phyloP scores from a whole-genome alignment of 2,888 invertebrate genomes.

The Chironomus riparius region DNA sequence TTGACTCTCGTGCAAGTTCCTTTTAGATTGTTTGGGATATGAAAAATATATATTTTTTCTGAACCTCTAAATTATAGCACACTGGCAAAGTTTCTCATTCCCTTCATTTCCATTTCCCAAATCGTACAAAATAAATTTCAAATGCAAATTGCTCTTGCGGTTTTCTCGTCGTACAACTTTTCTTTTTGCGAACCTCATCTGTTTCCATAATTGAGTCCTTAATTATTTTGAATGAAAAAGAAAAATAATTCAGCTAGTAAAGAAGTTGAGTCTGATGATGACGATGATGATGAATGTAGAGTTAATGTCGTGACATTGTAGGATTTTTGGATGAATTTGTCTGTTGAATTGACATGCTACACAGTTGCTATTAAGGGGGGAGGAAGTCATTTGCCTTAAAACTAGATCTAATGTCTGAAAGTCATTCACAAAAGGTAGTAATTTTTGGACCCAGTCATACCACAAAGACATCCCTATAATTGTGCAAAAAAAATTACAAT shows the following conservation, averaged over 20 bases:
- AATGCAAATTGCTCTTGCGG: constrained; percentile 11
- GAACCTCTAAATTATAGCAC: background rate
- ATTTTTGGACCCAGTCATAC: too few relatives aligned
- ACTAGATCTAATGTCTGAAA: too few relatives aligned
- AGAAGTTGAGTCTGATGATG: too few relatives aligned
- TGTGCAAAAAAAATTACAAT: background rate
- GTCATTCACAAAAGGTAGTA: too few relatives aligned
- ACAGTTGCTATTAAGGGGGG: too few relatives aligned
- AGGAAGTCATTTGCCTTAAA: too few relatives aligned
- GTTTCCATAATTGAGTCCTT: constrained; percentile 24
- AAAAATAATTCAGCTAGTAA: too few relatives aligned
- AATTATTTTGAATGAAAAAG: constrained; percentile 2
- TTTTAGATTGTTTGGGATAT: background rate
- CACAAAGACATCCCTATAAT: too few relatives aligned
- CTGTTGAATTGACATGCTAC: background rate
- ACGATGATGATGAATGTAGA: too few relatives aligned
- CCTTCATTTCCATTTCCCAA: background rate
- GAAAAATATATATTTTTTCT: background rate
- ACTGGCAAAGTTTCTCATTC: background rate
- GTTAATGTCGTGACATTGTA: background rate
- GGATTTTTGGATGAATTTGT: background rate
- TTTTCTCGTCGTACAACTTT: background rate
- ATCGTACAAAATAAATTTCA: background rate
- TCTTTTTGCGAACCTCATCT: constrained; percentile 13
- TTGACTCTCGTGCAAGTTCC: background rate